phyloP scores from a whole-genome alignment of 2,113 vertebrate genomes.

The Hemiscyllium ocellatum region DNA sequence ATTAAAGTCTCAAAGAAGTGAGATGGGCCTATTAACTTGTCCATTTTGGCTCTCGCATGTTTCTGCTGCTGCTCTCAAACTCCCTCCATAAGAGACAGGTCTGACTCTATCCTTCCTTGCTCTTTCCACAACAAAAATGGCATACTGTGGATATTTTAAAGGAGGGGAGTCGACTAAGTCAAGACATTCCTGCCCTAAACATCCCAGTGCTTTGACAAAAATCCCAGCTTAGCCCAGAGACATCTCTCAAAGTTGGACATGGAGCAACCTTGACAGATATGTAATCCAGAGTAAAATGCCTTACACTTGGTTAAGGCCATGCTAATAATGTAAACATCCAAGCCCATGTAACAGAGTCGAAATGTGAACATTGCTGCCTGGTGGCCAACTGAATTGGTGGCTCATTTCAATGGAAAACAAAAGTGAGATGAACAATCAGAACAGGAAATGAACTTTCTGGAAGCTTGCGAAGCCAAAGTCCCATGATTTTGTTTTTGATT shows the following conservation, averaged over 20 bases:
- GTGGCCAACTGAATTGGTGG: not conserved
- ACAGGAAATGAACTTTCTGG: not conserved
- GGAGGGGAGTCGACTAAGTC: too few species aligned
- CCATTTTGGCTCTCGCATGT: too few species aligned
- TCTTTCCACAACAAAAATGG: too few species aligned
- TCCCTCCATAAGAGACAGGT: too few species aligned
- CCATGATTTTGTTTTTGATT: not conserved
- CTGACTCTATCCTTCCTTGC: too few species aligned
- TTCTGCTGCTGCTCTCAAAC: too few species aligned
- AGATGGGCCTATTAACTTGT: too few species aligned
- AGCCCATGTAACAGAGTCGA: not conserved
- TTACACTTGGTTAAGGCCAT: not conserved
- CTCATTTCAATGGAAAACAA: not conserved
- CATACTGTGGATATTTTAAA: too few species aligned
- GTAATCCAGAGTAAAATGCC: not conserved
- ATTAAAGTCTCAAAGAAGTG: too few species aligned
- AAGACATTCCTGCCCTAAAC: too few species aligned
- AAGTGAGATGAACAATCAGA: not conserved
- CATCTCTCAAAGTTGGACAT: not conserved
- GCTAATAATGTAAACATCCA: not conserved
- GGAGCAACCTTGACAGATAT: not conserved
- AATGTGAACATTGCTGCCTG: not conserved
- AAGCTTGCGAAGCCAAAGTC: too few species aligned
- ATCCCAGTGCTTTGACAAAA: too few species aligned
- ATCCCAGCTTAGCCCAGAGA: not conserved